Conservation (phyloP, 2,888 invertebrate genomes). For the Diplazon laetatorius region DNA sequence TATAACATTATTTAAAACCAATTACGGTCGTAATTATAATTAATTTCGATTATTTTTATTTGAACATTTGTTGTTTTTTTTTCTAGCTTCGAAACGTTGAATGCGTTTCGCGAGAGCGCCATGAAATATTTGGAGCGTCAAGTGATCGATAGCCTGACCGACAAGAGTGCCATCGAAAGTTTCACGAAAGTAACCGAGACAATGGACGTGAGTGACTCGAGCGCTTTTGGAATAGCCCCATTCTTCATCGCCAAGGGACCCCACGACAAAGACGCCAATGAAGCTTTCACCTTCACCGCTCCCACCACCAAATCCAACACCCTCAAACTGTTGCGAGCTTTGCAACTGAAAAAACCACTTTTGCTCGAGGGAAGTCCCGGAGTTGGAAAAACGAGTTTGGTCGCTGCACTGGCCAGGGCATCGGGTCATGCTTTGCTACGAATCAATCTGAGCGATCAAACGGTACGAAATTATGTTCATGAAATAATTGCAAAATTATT, state of each 20-base stretch:
- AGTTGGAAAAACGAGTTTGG: conserved; percentile 98
- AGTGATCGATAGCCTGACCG: conserved; percentile 47
- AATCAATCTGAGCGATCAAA: conserved; percentile 99
- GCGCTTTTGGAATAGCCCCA: conserved; percentile 89
- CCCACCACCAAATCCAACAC: conserved; percentile 92
- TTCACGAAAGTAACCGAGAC: conserved; percentile 67
- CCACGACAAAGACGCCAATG: conserved; percentile 67
- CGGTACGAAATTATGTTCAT: conserved; percentile 85
- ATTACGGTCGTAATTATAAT: background rate
- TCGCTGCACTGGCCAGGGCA: conserved; percentile 93
- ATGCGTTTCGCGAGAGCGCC: conserved; percentile 83
- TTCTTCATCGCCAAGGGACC: conserved; percentile 88
- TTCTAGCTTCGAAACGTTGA: conserved; percentile 77
- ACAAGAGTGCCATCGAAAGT: conserved; percentile 72
- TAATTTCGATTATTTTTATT: conserved; percentile 29
- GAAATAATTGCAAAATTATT: background rate
- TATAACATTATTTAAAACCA: background rate
- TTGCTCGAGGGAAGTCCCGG: conserved; percentile 98
- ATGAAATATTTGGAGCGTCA: conserved; percentile 85
- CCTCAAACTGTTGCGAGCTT: conserved; percentile 91
- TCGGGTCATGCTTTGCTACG: conserved; percentile 93
- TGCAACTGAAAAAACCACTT: conserved; percentile 96
- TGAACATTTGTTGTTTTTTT: too few species aligned
- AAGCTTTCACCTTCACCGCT: conserved; percentile 88
- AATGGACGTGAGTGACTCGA: conserved; percentile 63